These are phyloP conservation scores for Prenolepis imparis DNA, from an alignment of 2,888 invertebrate species.

Conservation along the genomic window DNA sequence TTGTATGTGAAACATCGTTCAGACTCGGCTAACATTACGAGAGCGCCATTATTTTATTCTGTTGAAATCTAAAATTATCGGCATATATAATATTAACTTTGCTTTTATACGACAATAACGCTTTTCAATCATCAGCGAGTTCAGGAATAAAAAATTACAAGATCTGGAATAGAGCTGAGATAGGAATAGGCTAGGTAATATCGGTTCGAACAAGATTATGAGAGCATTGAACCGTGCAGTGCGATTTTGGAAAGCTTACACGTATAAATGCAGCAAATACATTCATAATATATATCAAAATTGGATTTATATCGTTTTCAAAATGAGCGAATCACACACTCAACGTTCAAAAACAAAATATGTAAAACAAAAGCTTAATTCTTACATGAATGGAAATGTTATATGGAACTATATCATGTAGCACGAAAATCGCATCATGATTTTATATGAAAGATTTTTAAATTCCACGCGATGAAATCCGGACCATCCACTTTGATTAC, in stretches of 20 bases:
- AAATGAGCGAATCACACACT: conserved; percentile 6
- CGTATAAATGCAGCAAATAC: background rate
- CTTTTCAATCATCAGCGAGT: background rate
- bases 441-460: background rate
- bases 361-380: conserved; percentile 7
- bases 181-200: background rate
- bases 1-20: conserved; percentile 14
- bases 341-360: conserved; percentile 36
- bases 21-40: background rate
- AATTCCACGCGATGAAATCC: conserved; percentile 22
- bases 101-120: background rate
- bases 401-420: background rate
- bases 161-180: background rate
- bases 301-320: conserved; percentile 11
- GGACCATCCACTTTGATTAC: conserved; percentile 16
- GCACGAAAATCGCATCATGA: conserved; percentile 30
- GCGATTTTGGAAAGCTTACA: background rate
- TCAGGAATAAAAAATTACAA: background rate
- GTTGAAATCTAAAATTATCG: conserved; percentile 10
- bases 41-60: conserved; percentile 18
- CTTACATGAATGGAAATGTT: conserved; percentile 24
- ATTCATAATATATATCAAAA: background rate
- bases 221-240: background rate
- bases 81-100: conserved; percentile 16
- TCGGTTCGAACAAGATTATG: background rate